Conservation (phyloP, 1,140 invertebrate genomes). For the Caenorhabditis inopinata region DNA sequence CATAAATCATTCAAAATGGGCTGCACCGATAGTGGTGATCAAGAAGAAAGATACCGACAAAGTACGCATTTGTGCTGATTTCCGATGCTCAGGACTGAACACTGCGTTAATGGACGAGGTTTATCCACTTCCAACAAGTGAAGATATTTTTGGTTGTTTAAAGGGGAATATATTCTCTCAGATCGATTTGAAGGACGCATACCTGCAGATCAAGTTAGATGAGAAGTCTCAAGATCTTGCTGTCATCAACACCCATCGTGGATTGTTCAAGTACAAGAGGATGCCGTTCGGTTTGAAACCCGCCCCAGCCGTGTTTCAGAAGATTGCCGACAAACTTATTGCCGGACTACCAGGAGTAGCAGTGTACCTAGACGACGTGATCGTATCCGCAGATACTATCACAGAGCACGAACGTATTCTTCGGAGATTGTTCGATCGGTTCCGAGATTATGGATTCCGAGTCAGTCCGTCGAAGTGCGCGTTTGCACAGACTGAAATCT, state of each 20-base stretch:
- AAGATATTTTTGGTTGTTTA: slow-evolving; percentile 57
- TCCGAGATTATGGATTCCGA: slow-evolving; percentile 29
- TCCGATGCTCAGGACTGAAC: neutral
- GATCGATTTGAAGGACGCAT: slow-evolving; percentile 55
- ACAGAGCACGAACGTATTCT: slow-evolving; percentile 23
- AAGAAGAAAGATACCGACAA: slow-evolving; percentile 55
- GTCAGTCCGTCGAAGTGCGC: slow-evolving; percentile 43
- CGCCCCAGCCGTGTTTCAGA: slow-evolving; percentile 69
- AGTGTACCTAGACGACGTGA: slow-evolving; percentile 51
- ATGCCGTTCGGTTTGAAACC: slow-evolving; percentile 69
- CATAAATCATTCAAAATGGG: too few relatives aligned
- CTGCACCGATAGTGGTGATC: slow-evolving; percentile 56
- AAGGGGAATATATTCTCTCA: slow-evolving; percentile 56
- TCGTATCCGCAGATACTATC: slow-evolving; percentile 27
- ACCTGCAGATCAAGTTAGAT: slow-evolving; percentile 51
- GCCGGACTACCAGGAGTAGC: slow-evolving; percentile 54
- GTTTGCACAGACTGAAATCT: neutral
- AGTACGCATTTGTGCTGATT: neutral
- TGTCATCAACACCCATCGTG: slow-evolving; percentile 51
- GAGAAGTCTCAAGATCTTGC: slow-evolving; percentile 51
- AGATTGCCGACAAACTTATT: slow-evolving; percentile 68
- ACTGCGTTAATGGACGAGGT: too few relatives aligned
- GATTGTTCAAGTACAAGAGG: slow-evolving; percentile 53
- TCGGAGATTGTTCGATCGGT: neutral
- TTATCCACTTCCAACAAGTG: slow-evolving; percentile 56